A percentile compares a stretch with the other conserved stretches of the same genome.
These are phyloP conservation scores for Cygnus buccinator DNA, from an alignment of 2,113 vertebrate species.

Conservation along the genomic window DNA sequence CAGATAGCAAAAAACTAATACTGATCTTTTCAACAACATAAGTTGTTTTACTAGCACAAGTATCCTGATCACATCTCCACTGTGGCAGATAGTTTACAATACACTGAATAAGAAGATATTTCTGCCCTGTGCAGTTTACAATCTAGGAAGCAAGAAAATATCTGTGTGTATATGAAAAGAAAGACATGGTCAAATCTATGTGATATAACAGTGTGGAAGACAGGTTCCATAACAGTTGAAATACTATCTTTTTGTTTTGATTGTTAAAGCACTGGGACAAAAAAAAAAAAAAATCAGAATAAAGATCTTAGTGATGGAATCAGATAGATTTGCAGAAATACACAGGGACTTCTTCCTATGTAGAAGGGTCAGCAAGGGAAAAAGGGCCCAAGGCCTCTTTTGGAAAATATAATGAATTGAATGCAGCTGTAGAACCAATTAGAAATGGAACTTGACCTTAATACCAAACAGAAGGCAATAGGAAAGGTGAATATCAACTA, in stretches of 20 bases:
- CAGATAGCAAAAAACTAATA: no score
- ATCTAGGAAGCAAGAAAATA: not conserved
- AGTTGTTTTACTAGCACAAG: not conserved
- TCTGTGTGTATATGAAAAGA: not conserved
- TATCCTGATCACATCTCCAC: not conserved
- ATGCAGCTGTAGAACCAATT: not conserved
- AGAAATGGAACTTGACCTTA: not conserved
- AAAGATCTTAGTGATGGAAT: not conserved
- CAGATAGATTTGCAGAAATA: not conserved
- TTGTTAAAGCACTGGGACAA: not conserved
- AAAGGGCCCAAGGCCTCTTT: not conserved
- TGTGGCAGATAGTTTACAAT: not conserved
- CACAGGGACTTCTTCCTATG: not conserved
- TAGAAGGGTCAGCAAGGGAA: not conserved
- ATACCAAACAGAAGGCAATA: not conserved
- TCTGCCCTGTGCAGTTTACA: not conserved
- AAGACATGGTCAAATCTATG: not conserved
- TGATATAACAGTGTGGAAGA: not conserved
- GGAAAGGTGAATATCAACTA: not conserved
- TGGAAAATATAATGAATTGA: not conserved
- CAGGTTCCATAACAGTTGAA: not conserved
- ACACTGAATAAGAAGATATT: not conserved
- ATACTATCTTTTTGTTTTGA: rapidly evolving
- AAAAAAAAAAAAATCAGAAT: not conserved
- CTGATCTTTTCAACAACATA: not conserved